Evolutionary conservation across 2,113 vertebrate species (phyloP).

Genomic region (Neolamprologus brichardi): DNA sequence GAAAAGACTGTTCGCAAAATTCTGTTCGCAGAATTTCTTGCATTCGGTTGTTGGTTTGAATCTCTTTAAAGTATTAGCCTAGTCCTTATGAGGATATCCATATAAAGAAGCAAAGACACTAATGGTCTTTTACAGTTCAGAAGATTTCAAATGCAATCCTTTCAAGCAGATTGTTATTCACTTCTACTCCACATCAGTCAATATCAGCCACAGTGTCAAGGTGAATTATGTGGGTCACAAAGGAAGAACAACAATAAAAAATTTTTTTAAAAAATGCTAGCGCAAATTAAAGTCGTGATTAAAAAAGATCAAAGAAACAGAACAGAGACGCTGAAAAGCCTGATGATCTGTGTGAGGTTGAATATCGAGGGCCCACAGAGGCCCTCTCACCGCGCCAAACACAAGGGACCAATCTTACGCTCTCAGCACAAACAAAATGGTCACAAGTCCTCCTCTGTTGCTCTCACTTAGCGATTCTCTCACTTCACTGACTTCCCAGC

Average conservation of each 20-base stretch:
- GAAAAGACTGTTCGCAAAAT: background rate
- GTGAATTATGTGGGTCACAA: constrained; percentile 43
- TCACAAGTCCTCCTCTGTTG: constrained; percentile 71
- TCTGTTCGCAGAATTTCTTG: background rate
- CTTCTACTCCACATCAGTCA: background rate
- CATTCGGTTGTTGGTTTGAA: background rate
- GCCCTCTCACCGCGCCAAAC: constrained; percentile 47
- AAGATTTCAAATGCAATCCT: background rate
- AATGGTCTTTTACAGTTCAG: background rate
- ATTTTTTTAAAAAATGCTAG: background rate
- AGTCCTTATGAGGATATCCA: background rate
- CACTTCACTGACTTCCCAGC: constrained; percentile 78
- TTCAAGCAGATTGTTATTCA: background rate
- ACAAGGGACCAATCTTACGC: constrained; percentile 74
- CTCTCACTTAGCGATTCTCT: constrained; percentile 76
- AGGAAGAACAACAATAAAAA: background rate
- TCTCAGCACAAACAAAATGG: constrained; percentile 82
- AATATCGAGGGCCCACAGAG: constrained; percentile 45
- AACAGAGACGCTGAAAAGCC: background rate
- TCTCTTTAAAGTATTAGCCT: background rate
- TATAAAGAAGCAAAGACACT: background rate
- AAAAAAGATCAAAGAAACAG: constrained; percentile 32
- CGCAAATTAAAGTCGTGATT: constrained; percentile 24
- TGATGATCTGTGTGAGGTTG: constrained; percentile 3
- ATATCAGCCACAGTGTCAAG: constrained; percentile 10